Percentiles rank a stretch among this genome's conserved stretches.
These are phyloP conservation scores for Balaeniceps rex DNA, from an alignment of 2,113 vertebrate genomes.

Conservation along the genomic window DNA sequence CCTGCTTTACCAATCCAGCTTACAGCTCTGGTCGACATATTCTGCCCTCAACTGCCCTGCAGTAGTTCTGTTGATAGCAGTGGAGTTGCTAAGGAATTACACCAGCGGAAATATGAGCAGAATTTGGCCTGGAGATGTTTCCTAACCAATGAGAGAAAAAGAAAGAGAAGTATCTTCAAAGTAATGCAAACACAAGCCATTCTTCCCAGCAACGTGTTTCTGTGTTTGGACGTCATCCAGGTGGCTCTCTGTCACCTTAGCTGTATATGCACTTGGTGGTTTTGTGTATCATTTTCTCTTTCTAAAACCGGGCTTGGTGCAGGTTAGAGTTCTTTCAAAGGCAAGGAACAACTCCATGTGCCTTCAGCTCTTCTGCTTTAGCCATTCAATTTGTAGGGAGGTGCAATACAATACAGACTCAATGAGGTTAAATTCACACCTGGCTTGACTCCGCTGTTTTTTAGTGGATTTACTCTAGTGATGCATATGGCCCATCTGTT, in stretches of 20 bases:
- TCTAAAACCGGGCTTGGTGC: neutral
- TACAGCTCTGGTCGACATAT: neutral
- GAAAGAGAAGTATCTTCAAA: neutral
- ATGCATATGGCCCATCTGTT: neutral
- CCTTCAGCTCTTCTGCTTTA: neutral
- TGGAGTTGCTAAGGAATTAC: neutral
- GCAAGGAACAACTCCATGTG: neutral
- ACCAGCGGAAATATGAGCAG: neutral
- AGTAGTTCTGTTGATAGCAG: neutral
- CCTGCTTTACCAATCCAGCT: neutral
- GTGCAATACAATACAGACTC: neutral
- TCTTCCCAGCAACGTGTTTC: neutral
- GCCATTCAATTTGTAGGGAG: neutral
- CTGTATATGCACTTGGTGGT: rapidly evolving
- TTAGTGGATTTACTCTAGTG: neutral
- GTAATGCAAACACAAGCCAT: neutral
- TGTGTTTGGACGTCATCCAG: neutral
- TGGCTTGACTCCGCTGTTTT: neutral
- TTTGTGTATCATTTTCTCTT: neutral
- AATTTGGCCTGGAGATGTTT: neutral
- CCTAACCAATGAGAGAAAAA: neutral
- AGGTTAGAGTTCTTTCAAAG: neutral
- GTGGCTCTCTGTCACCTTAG: neutral
- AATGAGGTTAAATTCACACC: neutral
- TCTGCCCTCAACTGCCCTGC: neutral